Conservation (phyloP, 2,797 vertebrate species). For the Hirundo rustica region DNA sequence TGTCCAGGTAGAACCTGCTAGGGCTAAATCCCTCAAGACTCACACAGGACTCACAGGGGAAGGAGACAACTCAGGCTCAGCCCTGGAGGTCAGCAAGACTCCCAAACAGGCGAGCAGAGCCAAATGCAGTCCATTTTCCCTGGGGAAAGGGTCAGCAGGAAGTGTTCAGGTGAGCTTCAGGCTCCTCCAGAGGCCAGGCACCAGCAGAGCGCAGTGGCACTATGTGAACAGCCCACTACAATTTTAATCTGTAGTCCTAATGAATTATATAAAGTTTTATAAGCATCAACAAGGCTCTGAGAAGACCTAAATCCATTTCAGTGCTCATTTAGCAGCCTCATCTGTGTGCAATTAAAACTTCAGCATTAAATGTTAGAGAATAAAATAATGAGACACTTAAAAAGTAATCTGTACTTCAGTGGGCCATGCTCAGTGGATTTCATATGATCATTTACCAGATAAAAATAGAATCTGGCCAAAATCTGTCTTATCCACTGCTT, state of each 20-base stretch:
- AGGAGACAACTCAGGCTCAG: not conserved
- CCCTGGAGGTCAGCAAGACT: not conserved
- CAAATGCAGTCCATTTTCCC: not conserved
- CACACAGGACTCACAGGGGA: accelerated
- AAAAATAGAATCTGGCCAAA: slow-evolving; percentile 44
- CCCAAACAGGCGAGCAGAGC: not conserved
- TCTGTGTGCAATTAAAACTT: slow-evolving; percentile 94
- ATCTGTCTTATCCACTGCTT: not conserved
- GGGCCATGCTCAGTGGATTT: slow-evolving; percentile 80
- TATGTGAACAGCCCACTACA: not conserved
- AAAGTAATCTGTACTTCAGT: slow-evolving; percentile 89
- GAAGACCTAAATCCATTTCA: slow-evolving; percentile 78
- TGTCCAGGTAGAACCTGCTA: not conserved
- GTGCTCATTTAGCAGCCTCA: slow-evolving; percentile 87
- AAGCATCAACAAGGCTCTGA: slow-evolving; percentile 73
- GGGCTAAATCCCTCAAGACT: not conserved
- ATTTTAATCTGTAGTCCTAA: slow-evolving; percentile 64
- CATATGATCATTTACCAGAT: slow-evolving; percentile 66
- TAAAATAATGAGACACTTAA: slow-evolving; percentile 95
- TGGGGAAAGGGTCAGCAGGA: not conserved
- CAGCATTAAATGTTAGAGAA: slow-evolving; percentile 87
- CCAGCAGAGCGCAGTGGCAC: not conserved
- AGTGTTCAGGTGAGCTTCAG: not conserved
- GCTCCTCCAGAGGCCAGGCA: not conserved
- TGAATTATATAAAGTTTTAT: slow-evolving; percentile 73